A percentile compares a stretch with the other conserved stretches of the same genome.
These are phyloP conservation scores for Sepiola atlantica DNA, from an alignment of 2,888 invertebrate species.

Conservation along the genomic window DNA sequence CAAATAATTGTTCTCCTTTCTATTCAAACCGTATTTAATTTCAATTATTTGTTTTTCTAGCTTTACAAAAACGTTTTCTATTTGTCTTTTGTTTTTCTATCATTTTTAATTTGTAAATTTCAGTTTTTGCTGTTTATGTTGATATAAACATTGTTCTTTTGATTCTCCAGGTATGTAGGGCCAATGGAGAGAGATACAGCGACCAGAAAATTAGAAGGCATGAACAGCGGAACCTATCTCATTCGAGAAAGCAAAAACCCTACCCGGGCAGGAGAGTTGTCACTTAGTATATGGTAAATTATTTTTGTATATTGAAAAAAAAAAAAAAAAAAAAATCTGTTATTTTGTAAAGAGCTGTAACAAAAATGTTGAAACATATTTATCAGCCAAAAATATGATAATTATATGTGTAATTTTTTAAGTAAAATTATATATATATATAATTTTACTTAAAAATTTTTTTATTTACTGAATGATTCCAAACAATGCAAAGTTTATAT, in stretches of 20 bases:
- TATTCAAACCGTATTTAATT: neutral
- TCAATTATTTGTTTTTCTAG: neutral
- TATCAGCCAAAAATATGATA: neutral
- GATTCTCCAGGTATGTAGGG: constrained; percentile 70
- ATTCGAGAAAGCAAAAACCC: constrained; percentile 74
- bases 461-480: too few species aligned
- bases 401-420: too few species aligned
- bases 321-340: neutral
- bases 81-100: neutral
- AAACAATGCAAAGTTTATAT: too few species aligned
- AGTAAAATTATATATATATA: too few species aligned
- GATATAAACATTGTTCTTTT: constrained; percentile 41
- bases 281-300: constrained; percentile 75
- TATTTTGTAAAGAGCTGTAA: neutral
- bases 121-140: neutral
- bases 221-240: constrained; percentile 75
- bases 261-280: constrained; percentile 69
- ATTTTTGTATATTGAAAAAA: neutral
- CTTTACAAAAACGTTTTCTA: neutral
- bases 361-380: neutral
- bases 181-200: constrained; percentile 69
- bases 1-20: neutral
- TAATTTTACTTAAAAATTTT: too few species aligned
- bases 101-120: neutral
- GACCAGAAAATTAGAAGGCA: constrained; percentile 67